A percentile compares a stretch with the other conserved stretches of the same genome.
Evolutionary conservation across 2,797 vertebrate species (phyloP).

Genomic region (Argentina silus): DNA sequence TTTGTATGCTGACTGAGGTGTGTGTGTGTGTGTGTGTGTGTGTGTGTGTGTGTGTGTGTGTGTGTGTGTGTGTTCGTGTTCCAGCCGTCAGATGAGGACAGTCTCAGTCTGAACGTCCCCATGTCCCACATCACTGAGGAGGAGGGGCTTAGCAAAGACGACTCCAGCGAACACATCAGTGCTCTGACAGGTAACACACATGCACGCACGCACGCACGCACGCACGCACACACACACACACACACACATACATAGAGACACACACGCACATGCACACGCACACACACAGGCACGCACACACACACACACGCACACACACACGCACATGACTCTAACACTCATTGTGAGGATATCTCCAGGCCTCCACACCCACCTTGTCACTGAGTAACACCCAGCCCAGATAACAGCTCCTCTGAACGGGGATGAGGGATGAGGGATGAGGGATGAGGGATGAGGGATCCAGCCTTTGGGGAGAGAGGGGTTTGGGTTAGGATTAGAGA

Average conservation of each 20-base stretch:
- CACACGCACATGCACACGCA: neutral
- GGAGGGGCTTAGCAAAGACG: slow-evolving; percentile 85
- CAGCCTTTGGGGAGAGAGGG: too few species aligned
- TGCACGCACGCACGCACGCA: slow-evolving; percentile 4
- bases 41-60: neutral
- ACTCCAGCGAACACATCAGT: slow-evolving; percentile 81
- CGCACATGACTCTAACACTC: neutral
- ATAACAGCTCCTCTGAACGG: neutral
- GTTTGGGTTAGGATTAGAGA: too few species aligned
- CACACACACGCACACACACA: slow-evolving; percentile 9
- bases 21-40: slow-evolving; percentile 3
- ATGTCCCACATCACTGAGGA: slow-evolving; percentile 94
- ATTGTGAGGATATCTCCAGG: neutral
- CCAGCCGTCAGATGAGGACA: slow-evolving; percentile 94
- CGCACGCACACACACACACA: slow-evolving; percentile 10
- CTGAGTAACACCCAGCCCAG: neutral
- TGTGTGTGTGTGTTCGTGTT: slow-evolving; percentile 23
- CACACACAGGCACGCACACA: neutral
- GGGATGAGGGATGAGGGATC: neutral
- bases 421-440: neutral
- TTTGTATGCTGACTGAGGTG: neutral
- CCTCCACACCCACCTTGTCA: slow-evolving; percentile 8
- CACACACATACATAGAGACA: slow-evolving; percentile 4
- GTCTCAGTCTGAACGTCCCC: slow-evolving; percentile 86
- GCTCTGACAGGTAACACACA: slow-evolving; percentile 79